Base-by-base conservation (phyloP, 2,888 invertebrate species). In the Tethea ocularis region DNA sequence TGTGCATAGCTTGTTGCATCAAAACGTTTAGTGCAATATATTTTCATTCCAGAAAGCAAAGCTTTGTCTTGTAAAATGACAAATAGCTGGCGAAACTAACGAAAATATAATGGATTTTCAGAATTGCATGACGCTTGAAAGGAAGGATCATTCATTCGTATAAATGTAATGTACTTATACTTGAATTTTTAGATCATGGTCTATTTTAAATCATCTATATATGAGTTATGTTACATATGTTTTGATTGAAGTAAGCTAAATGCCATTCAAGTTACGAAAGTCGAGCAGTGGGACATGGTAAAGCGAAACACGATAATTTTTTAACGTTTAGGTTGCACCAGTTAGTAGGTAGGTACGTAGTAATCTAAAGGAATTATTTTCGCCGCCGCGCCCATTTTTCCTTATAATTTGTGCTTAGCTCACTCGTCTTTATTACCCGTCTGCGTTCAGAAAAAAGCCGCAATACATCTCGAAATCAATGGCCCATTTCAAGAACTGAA, bases 401-500 rank as follows among this genome's bases (percentile, higher is more conserved):
- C 38, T 38, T n/a, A 33, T 13, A 33, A 13, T 33, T 13, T 33
- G 33, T 13, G 13, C 7, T 13, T 2, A 10, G 8, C n/a, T 4
- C 38, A n/a, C 38, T 38, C 38, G n/a, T 6, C n/a, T 7, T 36
- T 36, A 36, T 15, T 36, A 36, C 36, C 15, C 36, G 36, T 3
- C 36, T 4, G 5, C 38, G 15, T 22, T 22, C 11, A 54, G 29
- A 33, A 54, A 54, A 54, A 54, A 54, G 20, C 24, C 54, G 23
- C 20, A 33, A 33, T 33, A 20, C 54, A 54, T 54, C 33, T 54
- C 33, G 11, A n/a, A 54, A 33, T 33, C 36, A 61, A 59, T 60
- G 58, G 58, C 58, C 57, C 56, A 26, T 61, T 54, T 58, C 56
- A 58, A 59, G 56, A 59, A 57, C 56, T 20, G 46, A 46, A 46